Evolutionary conservation across 64 coral and sea anemone species (phyloP), one percentile per base, ranked within the genome.

Genomic region (Anthopleura sola): DNA sequence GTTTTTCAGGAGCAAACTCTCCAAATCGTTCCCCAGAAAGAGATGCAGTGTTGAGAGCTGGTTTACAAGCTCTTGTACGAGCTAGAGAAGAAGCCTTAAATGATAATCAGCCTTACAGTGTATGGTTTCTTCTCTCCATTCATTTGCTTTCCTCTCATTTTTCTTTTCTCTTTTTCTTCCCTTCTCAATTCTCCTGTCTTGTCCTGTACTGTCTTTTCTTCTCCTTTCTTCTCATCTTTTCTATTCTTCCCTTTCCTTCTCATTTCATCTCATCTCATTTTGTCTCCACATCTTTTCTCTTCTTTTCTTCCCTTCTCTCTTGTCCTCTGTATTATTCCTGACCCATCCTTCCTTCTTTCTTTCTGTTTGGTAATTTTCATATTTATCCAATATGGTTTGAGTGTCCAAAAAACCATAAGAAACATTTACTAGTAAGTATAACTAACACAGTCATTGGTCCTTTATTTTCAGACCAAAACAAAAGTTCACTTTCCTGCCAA

Each of bases 21-120:
- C 84, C 87, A 49, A 77, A 98, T 86, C 84, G 92, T 49, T 91
- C 96, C 28, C 96, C 96, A 60, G 96, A 98, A 78, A 88, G 96
- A 75, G 85, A 92, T 86, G 96, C 92, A 64, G 86, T 90, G n/a
- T 36, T 98, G 36, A 84, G 86, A 68, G 96, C 96, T 60, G 96
- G 96, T 15, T 26, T 98, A 33, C 77, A 87, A 36, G 96, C 96
- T 9, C 84, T 98, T 11, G 53, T 94, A n/a, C 89, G 92, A 75
- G 92, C 90, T 6, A 98, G 88, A 60, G 78, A 92, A 83, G 55
- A 79, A 48, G 76, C 76, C 11, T 79, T 79, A 14, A 23, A 79
- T 79, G 18, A 37, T 44, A 48, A 79, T 48, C 36, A 79, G 37
- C 78, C 49, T 81, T 40, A 81, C 18, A 26, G 28, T 81, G 78